Conservation (phyloP, 2,797 vertebrate genomes). For the Silurus aristotelis region DNA sequence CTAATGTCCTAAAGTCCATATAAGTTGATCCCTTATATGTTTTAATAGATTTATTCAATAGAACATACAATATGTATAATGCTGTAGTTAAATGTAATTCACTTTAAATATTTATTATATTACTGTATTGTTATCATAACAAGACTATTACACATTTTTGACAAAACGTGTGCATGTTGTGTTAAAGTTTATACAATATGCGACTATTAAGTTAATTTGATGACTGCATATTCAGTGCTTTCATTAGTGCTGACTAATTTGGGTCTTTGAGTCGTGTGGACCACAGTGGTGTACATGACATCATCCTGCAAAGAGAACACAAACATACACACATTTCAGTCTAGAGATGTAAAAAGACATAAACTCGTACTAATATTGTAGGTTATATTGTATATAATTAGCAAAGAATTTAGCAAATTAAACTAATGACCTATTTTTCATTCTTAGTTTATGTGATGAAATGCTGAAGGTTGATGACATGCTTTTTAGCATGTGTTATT, state of each 20-base stretch:
- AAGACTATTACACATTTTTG: neutral
- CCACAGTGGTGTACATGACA: constrained; percentile 12
- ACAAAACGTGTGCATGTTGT: neutral
- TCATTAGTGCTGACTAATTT: neutral
- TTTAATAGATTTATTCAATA: neutral
- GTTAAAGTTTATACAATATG: neutral
- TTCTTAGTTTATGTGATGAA: no score
- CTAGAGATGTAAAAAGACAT: neutral
- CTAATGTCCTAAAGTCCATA: no score
- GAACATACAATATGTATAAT: neutral
- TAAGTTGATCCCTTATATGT: no score
- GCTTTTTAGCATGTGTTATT: no score
- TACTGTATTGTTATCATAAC: neutral
- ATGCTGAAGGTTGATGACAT: no score
- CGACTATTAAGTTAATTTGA: constrained; percentile 5
- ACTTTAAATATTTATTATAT: neutral
- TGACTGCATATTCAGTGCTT: neutral
- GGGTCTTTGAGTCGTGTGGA: neutral
- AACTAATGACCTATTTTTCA: no score
- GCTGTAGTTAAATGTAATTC: neutral
- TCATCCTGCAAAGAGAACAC: constrained; percentile 19
- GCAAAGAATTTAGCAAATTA: no score
- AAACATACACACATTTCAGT: neutral
- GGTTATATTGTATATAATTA: no score
- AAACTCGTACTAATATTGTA: no score